A percentile compares a stretch with the other conserved stretches of the same genome.
These are phyloP conservation scores for Meloidogyne chitwoodi DNA, from an alignment of 1,140 invertebrate species.

Conservation along the genomic window DNA sequence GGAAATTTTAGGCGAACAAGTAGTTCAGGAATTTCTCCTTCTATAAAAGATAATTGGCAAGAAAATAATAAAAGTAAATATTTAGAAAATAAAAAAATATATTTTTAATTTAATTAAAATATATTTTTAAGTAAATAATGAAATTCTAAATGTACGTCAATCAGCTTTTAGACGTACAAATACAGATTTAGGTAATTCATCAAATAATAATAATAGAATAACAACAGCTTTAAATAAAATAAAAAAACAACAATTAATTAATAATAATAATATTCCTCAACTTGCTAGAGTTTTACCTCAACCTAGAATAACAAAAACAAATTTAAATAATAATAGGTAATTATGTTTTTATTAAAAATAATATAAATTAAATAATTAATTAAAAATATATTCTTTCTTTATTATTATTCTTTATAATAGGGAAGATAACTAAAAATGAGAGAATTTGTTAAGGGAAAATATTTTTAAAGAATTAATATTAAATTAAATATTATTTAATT, in stretches of 20 bases:
- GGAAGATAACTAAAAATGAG: too few relatives aligned
- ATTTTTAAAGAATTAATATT: too few relatives aligned
- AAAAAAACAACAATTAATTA: background rate
- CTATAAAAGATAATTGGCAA: background rate
- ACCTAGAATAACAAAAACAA: slow-evolving; percentile 10
- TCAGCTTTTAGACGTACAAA: slow-evolving; percentile 30
- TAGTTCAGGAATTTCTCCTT: slow-evolving; percentile 16
- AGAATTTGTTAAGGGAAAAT: too few relatives aligned
- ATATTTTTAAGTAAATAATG: slow-evolving; percentile 26
- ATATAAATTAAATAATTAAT: too few relatives aligned
- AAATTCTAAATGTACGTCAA: slow-evolving; percentile 26
- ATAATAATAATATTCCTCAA: slow-evolving; percentile 3
- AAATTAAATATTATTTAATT: too few relatives aligned
- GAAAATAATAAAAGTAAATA: background rate
- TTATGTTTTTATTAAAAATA: too few relatives aligned
- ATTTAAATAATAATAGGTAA: slow-evolving; percentile 5
- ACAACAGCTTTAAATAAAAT: background rate
- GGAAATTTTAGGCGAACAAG: background rate
- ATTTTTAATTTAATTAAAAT: too few relatives aligned
- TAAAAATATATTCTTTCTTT: too few relatives aligned
- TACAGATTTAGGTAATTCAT: slow-evolving; percentile 26
- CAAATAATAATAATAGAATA: background rate
- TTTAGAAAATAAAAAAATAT: too few relatives aligned
- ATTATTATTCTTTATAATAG: too few relatives aligned
- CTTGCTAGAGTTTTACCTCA: slow-evolving; percentile 15